phyloP scores from a whole-genome alignment of 64 coral and sea anemone genomes.

The Astreopora myriophthalma region DNA sequence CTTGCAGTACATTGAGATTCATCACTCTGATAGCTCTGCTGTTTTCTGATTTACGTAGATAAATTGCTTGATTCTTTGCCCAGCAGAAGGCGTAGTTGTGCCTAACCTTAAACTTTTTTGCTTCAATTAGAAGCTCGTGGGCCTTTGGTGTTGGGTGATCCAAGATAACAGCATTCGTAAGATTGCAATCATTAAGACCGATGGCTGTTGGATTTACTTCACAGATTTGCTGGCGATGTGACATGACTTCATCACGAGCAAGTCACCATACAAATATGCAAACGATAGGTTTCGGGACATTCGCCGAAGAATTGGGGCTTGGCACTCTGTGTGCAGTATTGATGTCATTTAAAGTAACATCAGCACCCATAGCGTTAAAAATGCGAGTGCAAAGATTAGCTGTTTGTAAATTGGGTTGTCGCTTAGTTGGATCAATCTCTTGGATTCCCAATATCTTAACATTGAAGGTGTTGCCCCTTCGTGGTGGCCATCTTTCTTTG shows the following conservation, averaged over 20 bases:
- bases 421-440: not conserved
- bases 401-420: not conserved
- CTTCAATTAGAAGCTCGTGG: constrained; percentile 6
- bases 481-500: not conserved
- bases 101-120: not conserved
- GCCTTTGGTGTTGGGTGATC: not conserved
- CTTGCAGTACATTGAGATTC: not conserved
- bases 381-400: not conserved
- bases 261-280: not conserved
- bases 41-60: not conserved
- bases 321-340: not conserved
- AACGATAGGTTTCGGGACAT: not conserved
- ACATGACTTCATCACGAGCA: constrained; percentile 13
- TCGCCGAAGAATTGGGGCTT: not conserved
- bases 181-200: not conserved
- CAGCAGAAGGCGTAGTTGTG: not conserved
- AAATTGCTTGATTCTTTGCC: not conserved
- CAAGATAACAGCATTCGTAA: not conserved
- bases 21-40: not conserved
- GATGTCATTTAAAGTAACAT: not conserved
- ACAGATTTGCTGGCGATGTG: not conserved
- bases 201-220: not conserved
- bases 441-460: not conserved
- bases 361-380: not conserved
- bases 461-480: not conserved